phyloP scores from a whole-genome alignment of 2,113 vertebrate species.

The Columbina picui region DNA sequence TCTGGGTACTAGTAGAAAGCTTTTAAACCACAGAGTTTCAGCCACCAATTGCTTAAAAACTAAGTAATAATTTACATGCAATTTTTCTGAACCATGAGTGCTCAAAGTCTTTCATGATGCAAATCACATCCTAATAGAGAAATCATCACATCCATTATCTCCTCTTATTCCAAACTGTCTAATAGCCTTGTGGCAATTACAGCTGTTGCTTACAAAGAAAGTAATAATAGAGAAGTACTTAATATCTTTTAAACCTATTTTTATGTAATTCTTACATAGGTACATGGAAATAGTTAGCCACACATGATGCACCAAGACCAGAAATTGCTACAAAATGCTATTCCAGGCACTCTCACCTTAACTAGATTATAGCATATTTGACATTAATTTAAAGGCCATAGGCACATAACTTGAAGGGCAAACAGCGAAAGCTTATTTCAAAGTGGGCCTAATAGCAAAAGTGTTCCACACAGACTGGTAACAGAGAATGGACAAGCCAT shows the following conservation, averaged over 20 bases:
- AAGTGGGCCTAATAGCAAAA: not conserved
- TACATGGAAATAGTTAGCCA: not conserved
- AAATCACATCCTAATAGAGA: not conserved
- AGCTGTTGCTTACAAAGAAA: not conserved
- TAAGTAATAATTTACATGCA: not conserved
- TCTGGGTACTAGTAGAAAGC: not conserved
- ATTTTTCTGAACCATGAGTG: not conserved
- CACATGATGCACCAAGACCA: not conserved
- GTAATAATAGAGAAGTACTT: not conserved
- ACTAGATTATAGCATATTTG: not conserved
- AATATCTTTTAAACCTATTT: constrained; percentile 10
- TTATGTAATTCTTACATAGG: not conserved
- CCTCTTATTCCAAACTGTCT: not conserved
- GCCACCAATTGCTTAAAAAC: not conserved
- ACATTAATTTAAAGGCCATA: constrained; percentile 41
- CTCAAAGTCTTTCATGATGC: not conserved
- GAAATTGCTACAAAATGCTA: constrained; percentile 6
- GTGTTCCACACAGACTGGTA: not conserved
- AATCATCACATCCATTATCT: constrained; percentile 6
- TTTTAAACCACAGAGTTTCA: not conserved
- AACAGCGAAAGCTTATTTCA: constrained; percentile 10
- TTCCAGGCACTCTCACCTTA: not conserved
- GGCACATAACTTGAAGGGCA: constrained; percentile 1
- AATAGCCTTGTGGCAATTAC: not conserved
- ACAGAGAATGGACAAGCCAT: not conserved